Base-by-base conservation (phyloP, 2,888 invertebrate genomes). In the Dichetophora obliterata region DNA sequence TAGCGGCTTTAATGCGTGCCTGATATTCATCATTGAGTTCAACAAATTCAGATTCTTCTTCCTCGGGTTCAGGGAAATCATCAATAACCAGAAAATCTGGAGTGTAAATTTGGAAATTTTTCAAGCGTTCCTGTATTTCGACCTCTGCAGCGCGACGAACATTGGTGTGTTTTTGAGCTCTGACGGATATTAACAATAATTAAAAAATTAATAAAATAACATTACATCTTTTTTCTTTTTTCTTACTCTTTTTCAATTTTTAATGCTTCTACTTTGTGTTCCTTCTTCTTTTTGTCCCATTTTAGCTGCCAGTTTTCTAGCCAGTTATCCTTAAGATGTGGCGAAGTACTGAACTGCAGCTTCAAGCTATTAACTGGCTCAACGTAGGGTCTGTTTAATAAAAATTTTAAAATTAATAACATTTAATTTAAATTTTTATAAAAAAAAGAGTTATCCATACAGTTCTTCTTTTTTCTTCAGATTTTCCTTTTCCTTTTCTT, bases 11-110 rank as follows among this genome's bases (percentile, higher is more conserved):
- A 0, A 94, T 91, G 71, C 91, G 84, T 37, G 90, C 89, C 78
- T 92, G 90, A 86, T 95, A 94, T 43, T 93, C 93, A 0, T 91
- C 90, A 0, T 93, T 93, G n/a, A 96, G 87, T 72, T 92, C 91
- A 0, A 93, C 92, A 54, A 94, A 87, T 80, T 89, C 87, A 0
- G 91, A 89, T 65, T 88, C 89, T 75, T 90, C 88, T 86, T 92
- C 89, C 85, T 91, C 79, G 84, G 88, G 86, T 84, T 90, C 80
- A 86, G 88, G 88, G 85, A 91, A 88, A 86, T 92, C 80, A 85
- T 92, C 91, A 85, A 93, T 80, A 83, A 91, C 79, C 88, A 89
- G 82, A 1, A 87, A 72, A 31, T 86, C 85, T 0, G 83, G 83
- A 68, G 86, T 85, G 4, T 84, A 78, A 82, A 86, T 90, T 61